Evolutionary conservation across 2,888 invertebrate genomes (phyloP).

Genomic region (Phyllotreta cruciferae): DNA sequence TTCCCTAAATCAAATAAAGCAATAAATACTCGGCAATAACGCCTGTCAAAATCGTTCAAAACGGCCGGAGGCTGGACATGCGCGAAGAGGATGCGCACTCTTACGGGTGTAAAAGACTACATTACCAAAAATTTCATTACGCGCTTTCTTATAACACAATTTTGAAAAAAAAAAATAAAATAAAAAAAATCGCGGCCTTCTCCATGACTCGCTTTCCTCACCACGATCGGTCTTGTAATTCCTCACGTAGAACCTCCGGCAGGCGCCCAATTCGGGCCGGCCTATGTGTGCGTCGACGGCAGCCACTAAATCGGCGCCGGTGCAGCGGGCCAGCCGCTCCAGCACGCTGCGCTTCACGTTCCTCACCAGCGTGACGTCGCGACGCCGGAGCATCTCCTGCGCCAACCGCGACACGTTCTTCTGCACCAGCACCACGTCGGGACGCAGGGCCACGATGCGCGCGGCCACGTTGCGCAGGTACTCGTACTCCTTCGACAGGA

Average conservation of each 20-base stretch:
- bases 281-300: constrained; percentile 89
- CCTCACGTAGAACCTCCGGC: constrained; percentile 80
- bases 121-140: too few species aligned
- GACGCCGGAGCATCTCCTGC: constrained; percentile 81
- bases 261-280: constrained; percentile 82
- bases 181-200: too few species aligned
- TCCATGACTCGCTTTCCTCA: too few species aligned
- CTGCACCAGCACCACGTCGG: constrained; percentile 89
- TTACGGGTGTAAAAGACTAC: too few species aligned
- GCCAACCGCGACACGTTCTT: constrained; percentile 85
- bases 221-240: constrained; percentile 63
- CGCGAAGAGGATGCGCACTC: too few species aligned
- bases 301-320: constrained; percentile 83
- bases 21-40: too few species aligned
- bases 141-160: too few species aligned
- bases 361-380: constrained; percentile 84
- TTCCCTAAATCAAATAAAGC: too few species aligned
- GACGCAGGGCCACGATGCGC: constrained; percentile 82
- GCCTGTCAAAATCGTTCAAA: too few species aligned
- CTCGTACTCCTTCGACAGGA: constrained; percentile 82
- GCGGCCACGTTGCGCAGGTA: constrained; percentile 85
- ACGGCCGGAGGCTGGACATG: too few species aligned
- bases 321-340: constrained; percentile 78
- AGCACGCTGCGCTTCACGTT: constrained; percentile 86
- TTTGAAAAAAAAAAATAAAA: too few species aligned